phyloP scores from a whole-genome alignment of 2,113 vertebrate genomes.

The Miniopterus natalensis region DNA sequence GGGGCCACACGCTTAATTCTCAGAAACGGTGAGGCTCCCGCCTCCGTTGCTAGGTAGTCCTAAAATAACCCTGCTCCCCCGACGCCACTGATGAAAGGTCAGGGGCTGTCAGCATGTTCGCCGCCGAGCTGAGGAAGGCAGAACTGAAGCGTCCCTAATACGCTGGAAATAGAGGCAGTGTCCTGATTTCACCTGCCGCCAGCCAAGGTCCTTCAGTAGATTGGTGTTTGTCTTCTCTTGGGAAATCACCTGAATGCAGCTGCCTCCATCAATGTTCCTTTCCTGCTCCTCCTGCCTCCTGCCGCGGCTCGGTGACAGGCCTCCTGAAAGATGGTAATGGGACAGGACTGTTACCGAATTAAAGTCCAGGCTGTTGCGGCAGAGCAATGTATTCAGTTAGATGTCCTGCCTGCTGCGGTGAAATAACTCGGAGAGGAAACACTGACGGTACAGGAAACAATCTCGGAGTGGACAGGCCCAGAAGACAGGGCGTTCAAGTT shows the following conservation, averaged over 20 bases:
- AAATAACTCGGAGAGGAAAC: constrained; percentile 77
- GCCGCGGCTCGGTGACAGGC: constrained; percentile 88
- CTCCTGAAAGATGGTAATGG: constrained; percentile 86
- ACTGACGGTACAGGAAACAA: constrained; percentile 61
- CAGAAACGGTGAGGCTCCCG: not conserved
- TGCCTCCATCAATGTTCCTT: constrained; percentile 90
- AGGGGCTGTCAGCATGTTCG: constrained; percentile 87
- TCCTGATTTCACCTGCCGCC: constrained; percentile 87
- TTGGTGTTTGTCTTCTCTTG: constrained; percentile 85
- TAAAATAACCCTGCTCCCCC: constrained; percentile 84
- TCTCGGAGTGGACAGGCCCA: constrained; percentile 24
- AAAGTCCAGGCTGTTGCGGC: constrained; percentile 83
- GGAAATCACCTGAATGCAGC: constrained; percentile 90
- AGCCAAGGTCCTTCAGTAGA: constrained; percentile 73
- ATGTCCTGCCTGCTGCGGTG: constrained; percentile 85
- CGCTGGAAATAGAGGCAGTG: constrained; percentile 79
- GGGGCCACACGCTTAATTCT: not conserved
- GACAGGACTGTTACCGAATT: constrained; percentile 89
- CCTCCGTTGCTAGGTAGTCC: constrained; percentile 83
- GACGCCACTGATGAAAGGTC: constrained; percentile 86
- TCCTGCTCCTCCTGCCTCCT: constrained; percentile 82
- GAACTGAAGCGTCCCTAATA: constrained; percentile 83
- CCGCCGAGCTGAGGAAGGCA: constrained; percentile 88
- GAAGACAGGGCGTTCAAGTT: not conserved
- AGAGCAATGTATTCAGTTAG: constrained; percentile 81